Evolutionary conservation across 1,140 invertebrate genomes (phyloP), one percentile per base, ranked within the genome.

Genomic region (Diplogasteroides magnus): DNA sequence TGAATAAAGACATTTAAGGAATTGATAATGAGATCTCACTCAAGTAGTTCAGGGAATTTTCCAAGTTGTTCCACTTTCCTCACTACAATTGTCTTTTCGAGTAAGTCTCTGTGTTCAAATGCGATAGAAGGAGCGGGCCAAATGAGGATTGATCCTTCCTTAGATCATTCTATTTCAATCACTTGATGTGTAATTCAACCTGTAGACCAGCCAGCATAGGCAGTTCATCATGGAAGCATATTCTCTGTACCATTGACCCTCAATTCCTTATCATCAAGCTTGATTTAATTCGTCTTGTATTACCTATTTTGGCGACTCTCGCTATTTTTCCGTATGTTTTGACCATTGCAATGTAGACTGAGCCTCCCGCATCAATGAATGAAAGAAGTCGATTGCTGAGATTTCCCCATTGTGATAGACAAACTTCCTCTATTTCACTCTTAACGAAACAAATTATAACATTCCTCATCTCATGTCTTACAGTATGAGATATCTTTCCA

Each of bases 61-160:
- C 77, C 76, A 29, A 78, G 25, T 56, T 75, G 73, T 27, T 75
- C 61, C 78, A 74, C 68, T 56, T 70, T 67, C 75, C 75, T 88
- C 31, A 89, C 87, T 58, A 88, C 85, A 31, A 88, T 83, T 0
- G 89, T 89, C 76, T 85, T 87, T 31, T 86, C 81, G 25, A 90
- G 83, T 3, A 94, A 84, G 68, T 90, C 88, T 59, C 88, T 86
- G 85, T 95, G 92, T 28, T 89, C 86, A 76, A 87, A 90, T 0
- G 89, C 86, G 27, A 89, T 88, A 48, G 87, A 87, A 0, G 93
- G 93, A 81, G 90, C 92, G 73, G 90, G 89, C 90, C 91, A 94
- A n/a, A 94, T 88, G 26, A 89, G 61, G 32, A 69, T 31, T 61
- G 29, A 23, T 11, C 23, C 31, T 14, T 69, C 15, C 27, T 25